Conservation (phyloP, 1,140 invertebrate genomes). For the Drosophila baimaii region DNA sequence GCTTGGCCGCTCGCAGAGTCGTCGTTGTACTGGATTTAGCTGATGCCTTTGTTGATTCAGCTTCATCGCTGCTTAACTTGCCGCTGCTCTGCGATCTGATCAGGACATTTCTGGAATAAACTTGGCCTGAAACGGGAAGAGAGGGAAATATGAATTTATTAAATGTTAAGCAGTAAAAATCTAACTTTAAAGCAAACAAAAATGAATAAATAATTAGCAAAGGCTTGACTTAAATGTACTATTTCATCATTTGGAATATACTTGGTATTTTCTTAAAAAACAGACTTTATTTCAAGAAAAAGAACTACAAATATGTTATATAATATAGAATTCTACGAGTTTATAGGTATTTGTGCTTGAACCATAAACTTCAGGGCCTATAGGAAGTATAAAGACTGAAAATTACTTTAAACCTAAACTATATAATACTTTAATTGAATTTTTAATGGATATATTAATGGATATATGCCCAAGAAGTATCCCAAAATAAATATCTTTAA, state of each 20-base stretch:
- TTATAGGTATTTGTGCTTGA: not conserved
- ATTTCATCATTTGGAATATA: too few species aligned
- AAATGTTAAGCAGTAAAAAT: not conserved
- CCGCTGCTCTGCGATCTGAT: conserved; percentile 72
- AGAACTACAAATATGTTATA: not conserved
- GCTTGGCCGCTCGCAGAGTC: conserved; percentile 70
- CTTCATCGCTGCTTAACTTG: conserved; percentile 70
- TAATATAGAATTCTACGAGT: not conserved
- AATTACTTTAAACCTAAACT: not conserved
- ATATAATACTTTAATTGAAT: not conserved
- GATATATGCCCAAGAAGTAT: not conserved
- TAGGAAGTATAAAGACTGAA: too few species aligned
- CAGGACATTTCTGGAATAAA: conserved; percentile 62
- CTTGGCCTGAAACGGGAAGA: conserved; percentile 33
- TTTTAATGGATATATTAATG: not conserved
- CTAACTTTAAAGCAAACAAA: not conserved
- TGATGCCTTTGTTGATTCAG: conserved; percentile 40
- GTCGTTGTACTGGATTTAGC: conserved; percentile 64
- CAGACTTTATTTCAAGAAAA: not conserved
- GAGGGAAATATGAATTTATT: not conserved
- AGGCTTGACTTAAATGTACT: too few species aligned
- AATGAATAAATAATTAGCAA: not conserved
- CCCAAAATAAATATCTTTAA: not conserved
- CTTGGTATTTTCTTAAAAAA: too few species aligned
- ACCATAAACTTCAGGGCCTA: not conserved